A percentile compares a stretch with the other conserved stretches of the same genome.
Evolutionary conservation across 2,888 invertebrate genomes (phyloP).

Genomic region (Dastarcus helophoroides): DNA sequence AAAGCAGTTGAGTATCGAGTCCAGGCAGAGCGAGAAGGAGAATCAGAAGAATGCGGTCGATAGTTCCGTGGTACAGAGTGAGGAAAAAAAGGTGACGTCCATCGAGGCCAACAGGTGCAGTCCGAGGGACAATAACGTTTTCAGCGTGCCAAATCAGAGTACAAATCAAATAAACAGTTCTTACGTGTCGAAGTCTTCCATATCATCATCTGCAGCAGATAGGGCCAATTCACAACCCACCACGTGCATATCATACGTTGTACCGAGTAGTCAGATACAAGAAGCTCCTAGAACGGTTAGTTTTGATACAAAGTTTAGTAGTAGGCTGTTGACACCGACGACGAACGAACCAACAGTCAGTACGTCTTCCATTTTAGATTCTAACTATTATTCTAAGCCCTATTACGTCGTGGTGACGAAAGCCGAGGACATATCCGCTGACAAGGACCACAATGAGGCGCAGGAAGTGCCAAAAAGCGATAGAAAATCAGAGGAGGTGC

Average conservation of each 20-base stretch:
- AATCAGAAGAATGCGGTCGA: slow-evolving; percentile 25
- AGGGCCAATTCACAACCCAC: slow-evolving; percentile 24
- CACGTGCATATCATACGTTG: slow-evolving; percentile 33
- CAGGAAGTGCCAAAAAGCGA: slow-evolving; percentile 11
- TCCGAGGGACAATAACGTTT: slow-evolving; percentile 23
- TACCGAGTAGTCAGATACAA: slow-evolving; percentile 11
- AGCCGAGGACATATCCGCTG: slow-evolving; percentile 15
- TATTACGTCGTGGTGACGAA: slow-evolving; percentile 17
- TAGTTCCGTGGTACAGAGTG: slow-evolving; percentile 25
- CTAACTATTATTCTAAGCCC: slow-evolving; percentile 19
- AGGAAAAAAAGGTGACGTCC: slow-evolving; percentile 22
- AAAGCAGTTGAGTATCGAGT: slow-evolving; percentile 59
- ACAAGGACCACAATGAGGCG: slow-evolving; percentile 10
- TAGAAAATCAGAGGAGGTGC: slow-evolving; percentile 10
- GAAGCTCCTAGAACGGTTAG: slow-evolving; percentile 16
- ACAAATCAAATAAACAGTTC: slow-evolving; percentile 27
- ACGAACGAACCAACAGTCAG: slow-evolving; percentile 21
- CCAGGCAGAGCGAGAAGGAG: slow-evolving; percentile 22
- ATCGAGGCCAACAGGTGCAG: slow-evolving; percentile 13
- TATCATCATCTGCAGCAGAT: slow-evolving; percentile 32
- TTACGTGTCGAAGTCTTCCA: slow-evolving; percentile 29
- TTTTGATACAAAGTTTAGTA: slow-evolving; percentile 30
- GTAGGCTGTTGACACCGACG: slow-evolving; percentile 10
- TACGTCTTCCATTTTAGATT: slow-evolving; percentile 32
- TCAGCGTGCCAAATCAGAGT: slow-evolving; percentile 31